These are phyloP conservation scores for Epistrophella euchroma DNA, from an alignment of 2,888 invertebrate genomes.

Conservation along the genomic window DNA sequence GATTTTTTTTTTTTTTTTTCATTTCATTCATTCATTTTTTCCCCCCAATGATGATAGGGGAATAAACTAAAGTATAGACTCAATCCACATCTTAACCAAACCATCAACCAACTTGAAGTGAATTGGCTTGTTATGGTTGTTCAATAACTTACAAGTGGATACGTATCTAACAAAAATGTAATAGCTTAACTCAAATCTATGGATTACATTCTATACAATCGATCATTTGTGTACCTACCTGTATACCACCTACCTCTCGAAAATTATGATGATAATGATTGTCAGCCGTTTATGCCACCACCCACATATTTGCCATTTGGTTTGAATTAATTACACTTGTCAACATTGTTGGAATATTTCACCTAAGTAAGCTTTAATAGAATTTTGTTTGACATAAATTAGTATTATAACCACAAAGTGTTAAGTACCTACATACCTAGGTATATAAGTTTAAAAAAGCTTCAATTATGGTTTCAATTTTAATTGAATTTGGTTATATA, in stretches of 20 bases:
- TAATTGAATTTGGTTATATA: neutral
- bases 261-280: conserved; percentile 17
- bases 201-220: conserved; percentile 61
- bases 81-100: conserved; percentile 13
- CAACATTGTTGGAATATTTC: conserved; percentile 54
- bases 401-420: conserved; percentile 14
- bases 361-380: conserved; percentile 48
- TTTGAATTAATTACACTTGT: conserved; percentile 61
- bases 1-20: conserved; percentile 47
- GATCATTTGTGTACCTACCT: conserved; percentile 14
- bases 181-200: conserved; percentile 72
- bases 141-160: conserved; percentile 74
- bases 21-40: neutral
- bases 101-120: conserved; percentile 58
- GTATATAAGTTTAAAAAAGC: neutral
- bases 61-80: neutral
- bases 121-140: conserved; percentile 69
- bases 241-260: neutral
- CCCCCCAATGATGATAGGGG: neutral
- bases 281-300: conserved; percentile 17
- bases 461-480: neutral
- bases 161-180: conserved; percentile 58
- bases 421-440: neutral
- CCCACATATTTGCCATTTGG: conserved; percentile 24
- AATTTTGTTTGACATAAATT: conserved; percentile 39